Conservation (phyloP, 35 echinoderm and acorn worm species). For the Heliocidaris tuberculata region DNA sequence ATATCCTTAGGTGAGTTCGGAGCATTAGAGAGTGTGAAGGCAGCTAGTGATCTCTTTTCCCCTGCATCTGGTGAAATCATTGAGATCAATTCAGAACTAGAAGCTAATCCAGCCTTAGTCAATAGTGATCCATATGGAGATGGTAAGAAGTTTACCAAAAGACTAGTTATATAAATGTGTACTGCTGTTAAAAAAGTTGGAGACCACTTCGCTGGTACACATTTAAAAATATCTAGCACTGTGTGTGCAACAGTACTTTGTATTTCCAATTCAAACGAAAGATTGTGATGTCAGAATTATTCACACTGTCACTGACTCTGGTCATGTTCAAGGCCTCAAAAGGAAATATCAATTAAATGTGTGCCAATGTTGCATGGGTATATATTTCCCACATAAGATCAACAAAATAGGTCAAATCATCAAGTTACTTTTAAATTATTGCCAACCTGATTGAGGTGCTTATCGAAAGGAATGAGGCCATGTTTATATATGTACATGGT, state of each 20-base stretch:
- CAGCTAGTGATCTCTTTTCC: conserved; percentile 72
- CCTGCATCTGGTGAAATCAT: conserved; percentile 66
- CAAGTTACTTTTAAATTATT: neutral
- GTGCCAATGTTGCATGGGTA: neutral
- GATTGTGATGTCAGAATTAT: neutral
- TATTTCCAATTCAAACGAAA: neutral
- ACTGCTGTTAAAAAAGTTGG: neutral
- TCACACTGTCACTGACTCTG: neutral
- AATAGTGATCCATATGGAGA: conserved; percentile 71
- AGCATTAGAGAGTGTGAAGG: conserved; percentile 90
- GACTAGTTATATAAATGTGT: neutral
- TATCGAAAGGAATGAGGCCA: neutral
- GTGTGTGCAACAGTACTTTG: neutral
- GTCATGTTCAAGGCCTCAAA: neutral
- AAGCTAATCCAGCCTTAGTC: conserved; percentile 60
- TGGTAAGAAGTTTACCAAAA: conserved; percentile 52
- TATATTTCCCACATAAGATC: neutral
- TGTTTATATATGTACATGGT: no score
- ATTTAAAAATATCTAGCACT: neutral
- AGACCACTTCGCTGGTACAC: neutral
- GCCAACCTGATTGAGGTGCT: neutral
- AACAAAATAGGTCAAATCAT: neutral
- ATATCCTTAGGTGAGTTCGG: conserved; percentile 66
- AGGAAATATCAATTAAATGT: neutral
- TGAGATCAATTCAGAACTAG: conserved; percentile 65